phyloP scores from a whole-genome alignment of 2,113 vertebrate genomes.

The Romanogobio albipinnatus region DNA sequence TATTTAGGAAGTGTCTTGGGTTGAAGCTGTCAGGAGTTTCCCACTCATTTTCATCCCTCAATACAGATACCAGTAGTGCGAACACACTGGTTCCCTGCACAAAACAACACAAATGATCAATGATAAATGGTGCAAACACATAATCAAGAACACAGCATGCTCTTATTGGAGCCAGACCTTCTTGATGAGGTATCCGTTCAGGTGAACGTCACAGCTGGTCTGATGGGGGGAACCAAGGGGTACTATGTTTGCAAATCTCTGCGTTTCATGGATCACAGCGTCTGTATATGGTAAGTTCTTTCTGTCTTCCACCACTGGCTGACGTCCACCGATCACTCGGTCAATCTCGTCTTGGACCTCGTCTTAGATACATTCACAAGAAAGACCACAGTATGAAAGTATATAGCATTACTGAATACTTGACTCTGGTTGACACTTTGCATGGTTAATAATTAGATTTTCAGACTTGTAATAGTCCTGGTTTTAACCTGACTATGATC shows the following conservation, averaged over 20 bases:
- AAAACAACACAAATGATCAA: neutral
- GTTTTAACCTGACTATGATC: neutral
- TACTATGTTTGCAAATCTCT: neutral
- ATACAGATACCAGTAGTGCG: conserved; percentile 70
- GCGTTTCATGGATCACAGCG: conserved; percentile 3
- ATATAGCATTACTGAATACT: too few relatives aligned
- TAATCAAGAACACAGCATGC: neutral
- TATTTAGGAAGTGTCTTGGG: conserved; percentile 76
- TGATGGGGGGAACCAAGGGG: neutral
- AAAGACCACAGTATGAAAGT: neutral
- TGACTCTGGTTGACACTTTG: neutral
- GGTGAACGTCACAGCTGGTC: neutral
- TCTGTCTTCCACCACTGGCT: conserved; percentile 33
- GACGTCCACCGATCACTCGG: conserved; percentile 51
- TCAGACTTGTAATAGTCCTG: neutral
- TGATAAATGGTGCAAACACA: neutral
- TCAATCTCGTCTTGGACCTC: conserved; percentile 58
- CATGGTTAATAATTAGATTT: too few relatives aligned
- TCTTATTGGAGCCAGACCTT: neutral
- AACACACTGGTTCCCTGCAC: conserved; percentile 73
- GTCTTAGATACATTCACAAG: conserved; percentile 10
- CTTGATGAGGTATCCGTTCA: conserved; percentile 14
- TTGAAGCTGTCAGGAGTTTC: conserved; percentile 72
- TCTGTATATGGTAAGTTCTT: conserved; percentile 3
- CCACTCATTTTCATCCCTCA: conserved; percentile 75